Base-by-base conservation (phyloP, 2,113 vertebrate genomes). In the Cyanoderma ruficeps region DNA sequence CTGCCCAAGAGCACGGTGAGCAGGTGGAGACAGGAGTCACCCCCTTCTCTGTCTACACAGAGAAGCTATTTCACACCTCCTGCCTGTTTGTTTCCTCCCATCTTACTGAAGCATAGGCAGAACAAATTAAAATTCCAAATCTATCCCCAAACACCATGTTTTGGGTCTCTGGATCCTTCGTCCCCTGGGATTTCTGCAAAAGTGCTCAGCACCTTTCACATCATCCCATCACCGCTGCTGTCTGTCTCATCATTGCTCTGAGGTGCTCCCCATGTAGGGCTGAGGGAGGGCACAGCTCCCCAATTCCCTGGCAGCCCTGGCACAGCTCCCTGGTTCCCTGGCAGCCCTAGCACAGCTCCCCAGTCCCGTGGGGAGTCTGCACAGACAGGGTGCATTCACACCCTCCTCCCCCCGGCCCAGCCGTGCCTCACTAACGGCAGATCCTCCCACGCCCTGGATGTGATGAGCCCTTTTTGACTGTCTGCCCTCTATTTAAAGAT, bases 401-500 rank as follows among this genome's bases (percentile, higher is more conserved):
- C 37, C 31, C 53, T 79, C 63, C 69, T 84, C 11, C 61, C 46
- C 25, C 16, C 1, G 0, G 31, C 52, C 90, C 78, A 64, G 27
- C 87, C n/a, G 1, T 27, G 61, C 61, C 3, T 0, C 0, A 0
- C 72, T 39, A 42, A 33, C 10, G 1, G 87, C 75, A 75, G 41
- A 76, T 80, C 85, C 61, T 94, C 92, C 90, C 70, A 90, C 49
- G 0, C 67, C 3, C 0, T 14, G 37, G 42, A 44, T 81, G 61
- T 28, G 84, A 57, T 50, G 46, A 89, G 68, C 83, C 79, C 93
- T 86, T 77, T 89, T 67, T 90, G 78, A 87, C 47, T 90, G 71
- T 52, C 90, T 96, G 90, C 79, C 75, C 79, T 92, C 86, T 92
- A 76, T 91, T 84, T 85, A 91, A 94, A 93, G 95, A 91, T 79